These are phyloP conservation scores for Brachionus koreanus DNA, from an alignment of 1,140 invertebrate species.

Conservation along the genomic window DNA sequence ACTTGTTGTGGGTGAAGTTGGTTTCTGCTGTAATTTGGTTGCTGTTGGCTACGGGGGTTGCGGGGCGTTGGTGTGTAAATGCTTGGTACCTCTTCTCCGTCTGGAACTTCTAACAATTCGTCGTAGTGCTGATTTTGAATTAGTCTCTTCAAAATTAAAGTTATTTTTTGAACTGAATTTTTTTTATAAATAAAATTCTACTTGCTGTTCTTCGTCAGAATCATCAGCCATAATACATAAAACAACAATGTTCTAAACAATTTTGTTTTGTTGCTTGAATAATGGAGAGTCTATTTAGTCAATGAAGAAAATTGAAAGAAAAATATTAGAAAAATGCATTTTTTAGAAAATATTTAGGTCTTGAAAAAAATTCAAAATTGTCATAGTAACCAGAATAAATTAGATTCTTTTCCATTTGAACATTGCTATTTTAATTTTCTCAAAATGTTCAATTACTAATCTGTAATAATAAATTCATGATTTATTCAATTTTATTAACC, in stretches of 20 bases:
- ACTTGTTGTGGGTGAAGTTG: constrained; percentile 45
- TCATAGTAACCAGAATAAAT: background rate
- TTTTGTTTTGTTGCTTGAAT: constrained; percentile 2
- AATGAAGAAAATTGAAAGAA: background rate
- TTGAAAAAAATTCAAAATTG: background rate
- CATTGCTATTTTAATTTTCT: background rate
- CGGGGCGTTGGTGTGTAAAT: constrained; percentile 53
- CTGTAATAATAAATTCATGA: background rate
- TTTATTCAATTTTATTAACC: background rate
- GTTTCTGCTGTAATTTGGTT: background rate
- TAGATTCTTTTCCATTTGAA: background rate
- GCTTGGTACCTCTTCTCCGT: constrained; percentile 56
- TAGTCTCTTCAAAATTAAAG: constrained; percentile 11
- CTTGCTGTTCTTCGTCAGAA: constrained; percentile 44
- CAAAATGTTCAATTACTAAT: background rate
- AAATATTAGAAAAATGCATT: background rate
- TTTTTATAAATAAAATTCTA: constrained; percentile 20
- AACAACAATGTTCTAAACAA: background rate
- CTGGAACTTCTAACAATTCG: constrained; percentile 51
- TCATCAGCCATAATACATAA: constrained; percentile 41
- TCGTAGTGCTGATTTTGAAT: constrained; percentile 55
- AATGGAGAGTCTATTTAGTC: background rate
- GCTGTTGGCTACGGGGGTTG: constrained; percentile 37
- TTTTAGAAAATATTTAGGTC: constrained; percentile 27
- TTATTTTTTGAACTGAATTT: background rate